phyloP scores from a whole-genome alignment of 2,888 invertebrate genomes.

The Chrysina gloriosa region DNA sequence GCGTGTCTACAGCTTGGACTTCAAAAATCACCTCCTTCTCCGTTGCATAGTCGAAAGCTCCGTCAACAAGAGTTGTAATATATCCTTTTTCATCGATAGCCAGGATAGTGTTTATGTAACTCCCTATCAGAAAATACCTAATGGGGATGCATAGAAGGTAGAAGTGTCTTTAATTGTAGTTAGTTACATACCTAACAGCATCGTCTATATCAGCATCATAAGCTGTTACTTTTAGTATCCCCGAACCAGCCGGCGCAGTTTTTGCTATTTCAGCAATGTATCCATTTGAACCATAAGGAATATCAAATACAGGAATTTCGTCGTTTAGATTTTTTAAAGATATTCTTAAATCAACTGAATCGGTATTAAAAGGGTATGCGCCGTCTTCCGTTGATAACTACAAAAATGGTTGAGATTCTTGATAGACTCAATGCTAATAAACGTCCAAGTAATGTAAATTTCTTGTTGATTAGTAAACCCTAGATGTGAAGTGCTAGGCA shows the following conservation, averaged over 20 bases:
- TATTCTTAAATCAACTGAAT: slow-evolving; percentile 62
- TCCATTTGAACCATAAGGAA: slow-evolving; percentile 53
- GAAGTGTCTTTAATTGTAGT: neutral
- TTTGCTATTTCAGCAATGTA: slow-evolving; percentile 68
- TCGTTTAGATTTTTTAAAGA: slow-evolving; percentile 77
- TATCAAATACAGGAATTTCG: slow-evolving; percentile 73
- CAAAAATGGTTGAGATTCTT: neutral
- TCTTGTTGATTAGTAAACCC: no score
- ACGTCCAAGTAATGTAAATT: no score
- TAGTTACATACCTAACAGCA: slow-evolving; percentile 65
- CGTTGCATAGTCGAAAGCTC: slow-evolving; percentile 73
- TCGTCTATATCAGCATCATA: slow-evolving; percentile 73
- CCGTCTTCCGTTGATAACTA: slow-evolving; percentile 5
- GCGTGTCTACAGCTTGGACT: slow-evolving; percentile 61
- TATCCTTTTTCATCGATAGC: slow-evolving; percentile 70
- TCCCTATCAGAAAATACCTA: slow-evolving; percentile 13
- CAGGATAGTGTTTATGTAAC: slow-evolving; percentile 23
- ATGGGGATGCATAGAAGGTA: neutral
- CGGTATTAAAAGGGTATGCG: neutral
- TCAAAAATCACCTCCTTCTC: slow-evolving; percentile 68
- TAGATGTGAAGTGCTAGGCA: no score
- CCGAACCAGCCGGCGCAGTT: slow-evolving; percentile 66
- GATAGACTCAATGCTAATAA: no score
- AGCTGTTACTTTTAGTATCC: slow-evolving; percentile 70
- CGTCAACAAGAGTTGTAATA: slow-evolving; percentile 68